phyloP scores from a whole-genome alignment of 2,797 vertebrate genomes.

The Falco naumanni region DNA sequence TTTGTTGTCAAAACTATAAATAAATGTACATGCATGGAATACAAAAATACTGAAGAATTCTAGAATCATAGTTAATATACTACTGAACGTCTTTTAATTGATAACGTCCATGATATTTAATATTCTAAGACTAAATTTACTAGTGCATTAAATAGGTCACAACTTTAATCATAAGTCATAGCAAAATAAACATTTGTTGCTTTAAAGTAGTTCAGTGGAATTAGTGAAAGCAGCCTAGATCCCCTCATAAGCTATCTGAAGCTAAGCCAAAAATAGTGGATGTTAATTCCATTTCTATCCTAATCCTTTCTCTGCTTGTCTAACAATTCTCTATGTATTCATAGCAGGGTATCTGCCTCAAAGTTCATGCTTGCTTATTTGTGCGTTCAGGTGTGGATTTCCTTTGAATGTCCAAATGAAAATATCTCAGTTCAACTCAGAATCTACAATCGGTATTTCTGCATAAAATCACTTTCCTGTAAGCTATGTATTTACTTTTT shows the following conservation, averaged over 20 bases:
- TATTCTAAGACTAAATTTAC: conserved; percentile 25
- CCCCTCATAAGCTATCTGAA: conserved; percentile 73
- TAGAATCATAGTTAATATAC: not conserved
- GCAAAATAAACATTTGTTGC: conserved; percentile 62
- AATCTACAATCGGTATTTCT: not conserved
- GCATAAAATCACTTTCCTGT: not conserved
- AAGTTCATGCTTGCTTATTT: not conserved
- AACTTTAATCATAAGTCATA: conserved; percentile 71
- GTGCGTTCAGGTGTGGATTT: not conserved
- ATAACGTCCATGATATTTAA: not conserved
- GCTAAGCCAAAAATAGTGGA: conserved; percentile 78
- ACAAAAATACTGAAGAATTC: not conserved
- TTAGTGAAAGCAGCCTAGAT: conserved; percentile 76
- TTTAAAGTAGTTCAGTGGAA: conserved; percentile 73
- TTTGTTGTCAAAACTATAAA: not conserved
- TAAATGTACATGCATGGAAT: not conserved
- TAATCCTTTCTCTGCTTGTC: conserved; percentile 68
- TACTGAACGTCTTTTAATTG: not conserved
- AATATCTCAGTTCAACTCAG: not conserved
- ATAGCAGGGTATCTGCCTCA: not conserved
- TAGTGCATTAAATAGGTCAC: conserved; percentile 62
- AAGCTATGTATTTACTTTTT: not conserved
- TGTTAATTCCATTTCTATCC: conserved; percentile 76
- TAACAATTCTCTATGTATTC: conserved; percentile 52
- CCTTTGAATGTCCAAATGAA: not conserved